A percentile compares a stretch with the other conserved stretches of the same genome.
These are phyloP conservation scores for Teleiodes luculella DNA, from an alignment of 2,888 invertebrate genomes.

Conservation along the genomic window DNA sequence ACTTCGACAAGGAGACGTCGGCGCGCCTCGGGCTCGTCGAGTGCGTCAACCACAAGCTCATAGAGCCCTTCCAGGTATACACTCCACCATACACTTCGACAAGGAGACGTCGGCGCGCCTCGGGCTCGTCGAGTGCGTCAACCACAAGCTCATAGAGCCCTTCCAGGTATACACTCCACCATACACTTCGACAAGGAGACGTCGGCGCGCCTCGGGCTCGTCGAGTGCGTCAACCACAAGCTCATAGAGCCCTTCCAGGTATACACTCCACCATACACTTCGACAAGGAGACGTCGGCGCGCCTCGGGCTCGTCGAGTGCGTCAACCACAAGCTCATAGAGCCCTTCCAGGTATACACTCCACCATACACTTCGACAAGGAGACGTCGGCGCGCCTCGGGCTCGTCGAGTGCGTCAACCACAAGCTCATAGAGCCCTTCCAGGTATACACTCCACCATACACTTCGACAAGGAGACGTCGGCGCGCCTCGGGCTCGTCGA, in stretches of 20 bases:
- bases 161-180: constrained; percentile 88
- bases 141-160: constrained; percentile 97
- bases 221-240: constrained; percentile 98
- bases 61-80: constrained; percentile 97
- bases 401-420: constrained; percentile 98
- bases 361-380: constrained; percentile 91
- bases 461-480: constrained; percentile 85
- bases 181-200: constrained; percentile 98
- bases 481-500: constrained; percentile 98
- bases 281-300: no score
- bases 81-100: constrained; percentile 82
- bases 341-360: no score
- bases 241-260: constrained; percentile 99
- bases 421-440: constrained; percentile 98
- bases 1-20: constrained; percentile 97
- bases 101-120: constrained; percentile 98
- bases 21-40: constrained; percentile 98
- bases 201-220: constrained; percentile 98
- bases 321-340: no score
- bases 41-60: constrained; percentile 98
- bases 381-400: constrained; percentile 89
- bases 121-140: constrained; percentile 98
- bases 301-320: no score
- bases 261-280: no score
- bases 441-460: constrained; percentile 83